Evolutionary conservation across 2,113 vertebrate genomes (phyloP).

Genomic region (Lycaon pictus): DNA sequence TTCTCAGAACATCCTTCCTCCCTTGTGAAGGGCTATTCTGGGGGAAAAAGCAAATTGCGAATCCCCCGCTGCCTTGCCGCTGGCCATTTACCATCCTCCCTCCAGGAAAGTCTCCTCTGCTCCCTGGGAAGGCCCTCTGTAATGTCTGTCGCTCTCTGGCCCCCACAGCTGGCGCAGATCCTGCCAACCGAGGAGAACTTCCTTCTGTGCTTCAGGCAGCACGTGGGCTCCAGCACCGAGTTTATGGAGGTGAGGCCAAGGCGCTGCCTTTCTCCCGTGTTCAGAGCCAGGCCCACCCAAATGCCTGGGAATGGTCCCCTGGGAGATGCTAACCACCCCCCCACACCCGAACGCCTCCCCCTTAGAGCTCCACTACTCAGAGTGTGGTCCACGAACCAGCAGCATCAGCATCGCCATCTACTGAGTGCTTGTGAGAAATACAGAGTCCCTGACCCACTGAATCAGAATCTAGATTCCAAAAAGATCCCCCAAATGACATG

Average conservation of each 20-base stretch:
- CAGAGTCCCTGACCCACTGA: background rate
- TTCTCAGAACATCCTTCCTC: background rate
- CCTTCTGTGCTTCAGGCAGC: conserved; percentile 96
- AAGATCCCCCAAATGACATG: background rate
- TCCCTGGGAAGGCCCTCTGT: background rate
- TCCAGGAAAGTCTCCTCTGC: background rate
- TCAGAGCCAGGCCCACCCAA: background rate
- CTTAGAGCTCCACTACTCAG: background rate
- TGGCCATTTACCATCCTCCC: background rate
- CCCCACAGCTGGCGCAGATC: conserved; percentile 95
- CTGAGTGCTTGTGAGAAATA: background rate
- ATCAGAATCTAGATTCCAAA: background rate
- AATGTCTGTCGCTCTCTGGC: background rate
- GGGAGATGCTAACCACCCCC: background rate
- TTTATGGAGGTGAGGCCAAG: conserved; percentile 95
- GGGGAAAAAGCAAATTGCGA: background rate
- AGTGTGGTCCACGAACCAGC: background rate
- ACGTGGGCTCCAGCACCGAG: conserved; percentile 94
- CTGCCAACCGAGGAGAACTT: conserved; percentile 98
- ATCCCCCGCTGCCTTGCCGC: accelerated
- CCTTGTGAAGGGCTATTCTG: background rate
- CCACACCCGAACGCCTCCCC: background rate
- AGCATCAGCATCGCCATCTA: background rate
- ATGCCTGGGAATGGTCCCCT: background rate
- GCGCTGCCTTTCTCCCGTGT: background rate